A percentile compares a stretch with the other conserved stretches of the same genome.
Evolutionary conservation across 2,113 vertebrate species (phyloP).

Genomic region (Hymenochirus boettgeri): DNA sequence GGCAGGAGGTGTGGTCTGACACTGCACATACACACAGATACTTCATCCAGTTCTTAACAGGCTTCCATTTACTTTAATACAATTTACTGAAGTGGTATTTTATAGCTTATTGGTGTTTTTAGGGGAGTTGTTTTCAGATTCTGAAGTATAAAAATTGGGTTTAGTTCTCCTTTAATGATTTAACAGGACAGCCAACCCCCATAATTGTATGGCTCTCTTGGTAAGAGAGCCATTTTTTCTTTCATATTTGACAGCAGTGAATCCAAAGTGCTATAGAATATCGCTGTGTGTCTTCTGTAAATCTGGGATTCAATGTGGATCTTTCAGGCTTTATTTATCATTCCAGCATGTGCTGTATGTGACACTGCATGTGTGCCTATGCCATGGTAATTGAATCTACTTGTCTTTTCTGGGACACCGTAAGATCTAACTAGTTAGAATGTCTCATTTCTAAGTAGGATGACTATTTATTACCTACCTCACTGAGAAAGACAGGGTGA

Average conservation of each 20-base stretch:
- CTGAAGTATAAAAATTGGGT: too few relatives aligned
- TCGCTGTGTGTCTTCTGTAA: background rate
- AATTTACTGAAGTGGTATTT: too few relatives aligned
- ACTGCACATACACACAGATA: too few relatives aligned
- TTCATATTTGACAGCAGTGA: background rate
- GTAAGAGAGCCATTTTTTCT: background rate
- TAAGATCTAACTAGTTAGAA: slow-evolving; percentile 84
- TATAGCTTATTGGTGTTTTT: too few relatives aligned
- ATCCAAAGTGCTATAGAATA: background rate
- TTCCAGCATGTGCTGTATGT: slow-evolving; percentile 63
- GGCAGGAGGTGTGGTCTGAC: too few relatives aligned
- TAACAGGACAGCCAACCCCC: too few relatives aligned
- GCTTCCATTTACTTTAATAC: too few relatives aligned
- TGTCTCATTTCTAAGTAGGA: slow-evolving; percentile 59
- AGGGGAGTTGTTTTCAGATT: too few relatives aligned
- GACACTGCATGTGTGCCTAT: slow-evolving; percentile 68
- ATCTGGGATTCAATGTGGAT: background rate
- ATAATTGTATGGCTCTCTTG: background rate
- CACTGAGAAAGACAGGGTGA: slow-evolving; percentile 78
- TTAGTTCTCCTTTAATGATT: too few relatives aligned
- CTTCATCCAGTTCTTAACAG: too few relatives aligned
- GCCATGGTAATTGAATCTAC: slow-evolving; percentile 77
- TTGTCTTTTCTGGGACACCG: slow-evolving; percentile 80
- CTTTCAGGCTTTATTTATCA: slow-evolving; percentile 59
- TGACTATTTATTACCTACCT: slow-evolving; percentile 80